Conservation (phyloP, 2,888 invertebrate species). For the Rhingia rostrata region DNA sequence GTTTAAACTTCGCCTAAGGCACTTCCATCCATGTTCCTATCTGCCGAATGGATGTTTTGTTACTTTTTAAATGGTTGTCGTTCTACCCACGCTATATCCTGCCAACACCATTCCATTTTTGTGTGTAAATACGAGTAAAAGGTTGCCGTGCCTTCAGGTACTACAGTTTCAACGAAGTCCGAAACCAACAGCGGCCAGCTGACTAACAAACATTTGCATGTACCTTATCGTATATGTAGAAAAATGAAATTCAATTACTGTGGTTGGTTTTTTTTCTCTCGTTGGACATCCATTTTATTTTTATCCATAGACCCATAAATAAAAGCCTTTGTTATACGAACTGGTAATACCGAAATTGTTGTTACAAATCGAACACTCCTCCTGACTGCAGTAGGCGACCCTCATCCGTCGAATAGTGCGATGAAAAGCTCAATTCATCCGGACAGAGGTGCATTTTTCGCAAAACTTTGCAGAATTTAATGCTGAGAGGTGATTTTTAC, state of each 20-base stretch:
- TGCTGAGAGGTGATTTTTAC: slow-evolving; percentile 18
- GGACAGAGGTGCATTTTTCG: not conserved
- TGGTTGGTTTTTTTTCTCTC: not conserved
- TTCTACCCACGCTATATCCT: slow-evolving; percentile 49
- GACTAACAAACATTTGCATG: slow-evolving; percentile 6
- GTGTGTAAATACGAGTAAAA: slow-evolving; percentile 63
- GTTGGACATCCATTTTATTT: not conserved
- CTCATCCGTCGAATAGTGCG: not conserved
- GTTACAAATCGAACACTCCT: not conserved
- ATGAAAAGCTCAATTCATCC: not conserved
- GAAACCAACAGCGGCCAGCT: slow-evolving; percentile 4
- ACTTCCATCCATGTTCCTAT: slow-evolving; percentile 33
- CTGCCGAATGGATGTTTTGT: not conserved
- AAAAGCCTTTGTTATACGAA: not conserved
- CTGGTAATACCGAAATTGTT: not conserved
- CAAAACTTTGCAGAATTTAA: slow-evolving; percentile 19
- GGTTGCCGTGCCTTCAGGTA: slow-evolving; percentile 53
- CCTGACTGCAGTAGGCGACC: not conserved
- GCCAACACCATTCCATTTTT: slow-evolving; percentile 62
- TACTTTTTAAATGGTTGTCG: not conserved
- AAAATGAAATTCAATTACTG: slow-evolving; percentile 54
- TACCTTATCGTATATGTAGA: slow-evolving; percentile 13
- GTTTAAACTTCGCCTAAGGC: slow-evolving; percentile 47
- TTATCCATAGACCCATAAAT: not conserved
- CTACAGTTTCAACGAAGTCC: not conserved